These are phyloP conservation scores for Pammene aurita DNA, from an alignment of 2,888 invertebrate species.

Conservation along the genomic window DNA sequence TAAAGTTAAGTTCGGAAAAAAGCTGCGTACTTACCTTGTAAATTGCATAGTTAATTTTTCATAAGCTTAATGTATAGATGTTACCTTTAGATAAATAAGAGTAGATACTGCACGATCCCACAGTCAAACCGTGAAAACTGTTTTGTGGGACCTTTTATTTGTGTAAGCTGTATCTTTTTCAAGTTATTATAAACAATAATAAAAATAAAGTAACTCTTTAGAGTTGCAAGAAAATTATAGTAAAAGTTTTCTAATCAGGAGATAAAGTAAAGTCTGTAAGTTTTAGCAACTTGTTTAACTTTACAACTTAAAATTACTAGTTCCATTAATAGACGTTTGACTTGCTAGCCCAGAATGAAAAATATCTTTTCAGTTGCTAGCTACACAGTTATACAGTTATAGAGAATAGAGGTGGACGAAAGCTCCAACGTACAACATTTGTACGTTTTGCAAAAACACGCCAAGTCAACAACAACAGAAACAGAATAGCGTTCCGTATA, in stretches of 20 bases:
- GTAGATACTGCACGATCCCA: too few relatives aligned
- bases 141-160: too few relatives aligned
- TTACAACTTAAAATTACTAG: neutral
- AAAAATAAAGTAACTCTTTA: too few relatives aligned
- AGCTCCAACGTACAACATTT: neutral
- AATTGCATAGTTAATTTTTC: too few relatives aligned
- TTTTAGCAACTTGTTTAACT: neutral
- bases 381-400: neutral
- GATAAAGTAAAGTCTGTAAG: constrained; percentile 2
- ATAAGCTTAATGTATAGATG: too few relatives aligned
- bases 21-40: too few relatives aligned
- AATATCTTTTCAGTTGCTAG: neutral
- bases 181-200: too few relatives aligned
- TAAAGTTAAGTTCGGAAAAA: too few relatives aligned
- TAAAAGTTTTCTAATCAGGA: constrained; percentile 1
- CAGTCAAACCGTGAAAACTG: too few relatives aligned
- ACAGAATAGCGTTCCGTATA: constrained; percentile 27
- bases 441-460: constrained; percentile 14
- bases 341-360: neutral
- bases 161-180: too few relatives aligned
- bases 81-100: too few relatives aligned
- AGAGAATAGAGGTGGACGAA: neutral
- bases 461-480: constrained; percentile 29
- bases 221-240: neutral
- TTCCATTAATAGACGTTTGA: neutral